Percentiles rank a stretch among this genome's conserved stretches.
Evolutionary conservation across 2,888 invertebrate species (phyloP).

Genomic region (Thyatira batis): DNA sequence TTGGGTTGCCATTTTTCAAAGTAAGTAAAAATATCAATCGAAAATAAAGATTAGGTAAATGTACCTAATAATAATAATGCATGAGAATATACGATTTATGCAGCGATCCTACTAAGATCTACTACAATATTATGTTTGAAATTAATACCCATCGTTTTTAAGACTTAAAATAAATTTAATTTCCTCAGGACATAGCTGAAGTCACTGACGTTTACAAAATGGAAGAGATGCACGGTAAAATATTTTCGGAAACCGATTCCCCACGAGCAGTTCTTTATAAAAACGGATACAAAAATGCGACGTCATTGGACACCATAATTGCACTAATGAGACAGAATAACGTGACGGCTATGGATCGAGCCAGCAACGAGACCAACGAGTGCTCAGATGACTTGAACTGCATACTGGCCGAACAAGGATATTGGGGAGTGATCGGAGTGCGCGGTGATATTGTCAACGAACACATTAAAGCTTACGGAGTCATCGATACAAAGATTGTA

Average conservation of each 20-base stretch:
- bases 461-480: constrained; percentile 67
- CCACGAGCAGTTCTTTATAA: constrained; percentile 65
- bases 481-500: constrained; percentile 82
- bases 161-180: background rate
- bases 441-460: constrained; percentile 62
- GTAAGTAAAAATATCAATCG: constrained; percentile 50
- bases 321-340: constrained; percentile 71
- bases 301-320: constrained; percentile 59
- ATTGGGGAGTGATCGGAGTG: constrained; percentile 62
- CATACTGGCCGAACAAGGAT: constrained; percentile 51
- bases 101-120: no score
- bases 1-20: constrained; percentile 81
- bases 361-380: constrained; percentile 37
- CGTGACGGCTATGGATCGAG: constrained; percentile 52
- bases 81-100: no score
- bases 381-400: constrained; percentile 50
- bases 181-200: constrained; percentile 64
- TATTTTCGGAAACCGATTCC: constrained; percentile 64
- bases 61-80: no score
- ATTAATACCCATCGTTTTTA: no score
- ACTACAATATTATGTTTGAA: no score
- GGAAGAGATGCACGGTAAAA: constrained; percentile 57
- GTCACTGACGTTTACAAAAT: constrained; percentile 59
- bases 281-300: constrained; percentile 64
- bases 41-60: no score